Evolutionary conservation across 2,113 vertebrate species (phyloP), one percentile per base, ranked within the genome.

Genomic region (Lamprologus lemairii): DNA sequence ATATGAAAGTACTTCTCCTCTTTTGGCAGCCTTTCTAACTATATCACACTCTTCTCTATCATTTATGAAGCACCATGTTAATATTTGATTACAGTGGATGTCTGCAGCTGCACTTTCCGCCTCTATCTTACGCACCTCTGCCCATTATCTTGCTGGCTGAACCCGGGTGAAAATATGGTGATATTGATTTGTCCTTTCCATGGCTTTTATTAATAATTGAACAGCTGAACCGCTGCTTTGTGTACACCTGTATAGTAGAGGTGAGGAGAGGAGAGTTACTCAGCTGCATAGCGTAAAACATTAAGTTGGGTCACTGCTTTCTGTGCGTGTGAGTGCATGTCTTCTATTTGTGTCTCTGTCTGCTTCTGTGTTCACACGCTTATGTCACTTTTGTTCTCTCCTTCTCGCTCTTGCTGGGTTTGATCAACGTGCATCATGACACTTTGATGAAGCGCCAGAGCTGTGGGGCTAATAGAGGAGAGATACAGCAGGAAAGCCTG

Each of bases 11-110:
- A 51, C 79, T 90, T 58, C 80, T 79, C 21, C 47, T 78, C 23
- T 85, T 68, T 33, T 53, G 87, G 63, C 81, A 31, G 73, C 42
- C 81, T 65, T 17, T 84, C 68, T 68, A 73, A 73, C 82, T 87
- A n/a, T 88, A 94, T 94, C 89, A 88, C 80, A 60, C 83, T 87
- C 82, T 23, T 90, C 57, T 91, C 71, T 80, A 90, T 93, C 86
- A 93, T 95, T 93, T 83, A 91, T 94, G 87, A 91, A 89, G 84
- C 86, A 78, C n/a, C 54, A 4, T 88, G 87, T 95, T 95, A 95
- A 96, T 96, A 94, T 96, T 95, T 95, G 80, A 95, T 96, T 26
- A 92, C 92, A 88, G 31, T 80, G 79, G 49, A 90, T 84, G 90
- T 92, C 89, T 93, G 90, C 91, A 68, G 91, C 92, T 83, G 81